These are phyloP conservation scores for Danio choprae DNA, from an alignment of 2,797 vertebrate species.

Conservation along the genomic window DNA sequence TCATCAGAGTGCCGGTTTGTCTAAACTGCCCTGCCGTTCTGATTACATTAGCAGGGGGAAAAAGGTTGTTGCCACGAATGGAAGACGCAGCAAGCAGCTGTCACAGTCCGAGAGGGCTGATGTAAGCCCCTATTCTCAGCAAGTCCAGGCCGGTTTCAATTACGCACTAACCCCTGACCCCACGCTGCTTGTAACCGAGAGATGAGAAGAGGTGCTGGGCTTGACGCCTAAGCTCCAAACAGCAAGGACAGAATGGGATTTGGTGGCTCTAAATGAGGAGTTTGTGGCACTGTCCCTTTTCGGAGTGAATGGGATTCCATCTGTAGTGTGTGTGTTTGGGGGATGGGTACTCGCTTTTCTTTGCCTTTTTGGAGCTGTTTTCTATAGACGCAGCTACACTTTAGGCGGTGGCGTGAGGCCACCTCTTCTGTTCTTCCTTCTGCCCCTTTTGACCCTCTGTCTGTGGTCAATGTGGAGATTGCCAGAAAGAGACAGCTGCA, in stretches of 20 bases:
- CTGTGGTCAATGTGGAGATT: conserved; percentile 63
- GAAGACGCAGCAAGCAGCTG: conserved; percentile 88
- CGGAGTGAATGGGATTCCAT: conserved; percentile 55
- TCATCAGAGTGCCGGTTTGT: conserved; percentile 48
- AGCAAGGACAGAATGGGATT: conserved; percentile 53
- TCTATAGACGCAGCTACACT: conserved; percentile 58
- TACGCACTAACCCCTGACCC: conserved; percentile 80
- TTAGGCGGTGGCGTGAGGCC: conserved; percentile 58
- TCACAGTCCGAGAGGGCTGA: conserved; percentile 80
- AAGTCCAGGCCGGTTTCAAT: conserved; percentile 73
- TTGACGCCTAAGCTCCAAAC: conserved; percentile 55
- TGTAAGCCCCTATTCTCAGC: conserved; percentile 81
- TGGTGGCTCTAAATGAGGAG: conserved; percentile 52
- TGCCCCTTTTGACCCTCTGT: conserved; percentile 68
- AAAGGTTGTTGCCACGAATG: conserved; percentile 76
- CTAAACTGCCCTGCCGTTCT: conserved; percentile 46
- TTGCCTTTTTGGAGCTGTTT: conserved; percentile 55
- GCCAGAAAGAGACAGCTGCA: conserved; percentile 66
- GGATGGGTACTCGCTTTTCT: conserved; percentile 56
- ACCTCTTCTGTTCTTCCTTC: conserved; percentile 65
- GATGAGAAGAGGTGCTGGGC: conserved; percentile 58
- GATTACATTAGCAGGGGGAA: conserved; percentile 67
- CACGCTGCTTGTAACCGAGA: conserved; percentile 72
- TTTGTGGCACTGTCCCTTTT: conserved; percentile 50
- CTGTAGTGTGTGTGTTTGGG: conserved; percentile 51